Conservation (phyloP, 2,113 vertebrate genomes). For the Pseudorhombus dupliciocellatus region DNA sequence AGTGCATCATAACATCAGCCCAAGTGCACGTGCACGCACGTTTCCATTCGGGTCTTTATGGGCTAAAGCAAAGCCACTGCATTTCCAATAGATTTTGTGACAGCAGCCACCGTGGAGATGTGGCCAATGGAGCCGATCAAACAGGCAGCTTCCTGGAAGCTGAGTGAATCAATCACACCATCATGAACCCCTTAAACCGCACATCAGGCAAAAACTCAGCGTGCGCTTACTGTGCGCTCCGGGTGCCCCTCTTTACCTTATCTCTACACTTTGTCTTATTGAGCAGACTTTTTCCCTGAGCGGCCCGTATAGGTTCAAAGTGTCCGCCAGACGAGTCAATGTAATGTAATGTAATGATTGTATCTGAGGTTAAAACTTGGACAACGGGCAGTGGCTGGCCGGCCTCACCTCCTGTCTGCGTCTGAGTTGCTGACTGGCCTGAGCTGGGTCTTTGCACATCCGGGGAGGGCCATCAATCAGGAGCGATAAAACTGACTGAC, state of each 20-base stretch:
- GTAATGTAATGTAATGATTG: not conserved
- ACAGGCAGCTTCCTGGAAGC: not conserved
- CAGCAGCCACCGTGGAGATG: not conserved
- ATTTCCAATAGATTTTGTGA: too few species aligned
- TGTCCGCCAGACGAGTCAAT: not conserved
- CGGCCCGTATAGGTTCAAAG: not conserved
- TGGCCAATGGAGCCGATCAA: not conserved
- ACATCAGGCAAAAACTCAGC: not conserved
- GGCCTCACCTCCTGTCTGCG: not conserved
- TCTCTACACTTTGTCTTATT: not conserved
- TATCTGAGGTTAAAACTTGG: not conserved
- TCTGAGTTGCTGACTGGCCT: not conserved
- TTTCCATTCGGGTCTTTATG: too few species aligned
- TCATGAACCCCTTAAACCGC: not conserved
- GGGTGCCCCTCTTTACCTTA: not conserved
- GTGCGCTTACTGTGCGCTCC: not conserved
- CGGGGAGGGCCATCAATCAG: not conserved
- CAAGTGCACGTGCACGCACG: too few species aligned
- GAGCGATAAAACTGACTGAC: constrained; percentile 1
- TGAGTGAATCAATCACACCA: not conserved
- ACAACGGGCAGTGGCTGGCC: not conserved
- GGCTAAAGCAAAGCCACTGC: too few species aligned
- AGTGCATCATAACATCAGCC: too few species aligned
- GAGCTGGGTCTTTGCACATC: not conserved
- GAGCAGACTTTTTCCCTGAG: not conserved